Base-by-base conservation (phyloP, 2,797 vertebrate genomes). In the Balearica regulorum region DNA sequence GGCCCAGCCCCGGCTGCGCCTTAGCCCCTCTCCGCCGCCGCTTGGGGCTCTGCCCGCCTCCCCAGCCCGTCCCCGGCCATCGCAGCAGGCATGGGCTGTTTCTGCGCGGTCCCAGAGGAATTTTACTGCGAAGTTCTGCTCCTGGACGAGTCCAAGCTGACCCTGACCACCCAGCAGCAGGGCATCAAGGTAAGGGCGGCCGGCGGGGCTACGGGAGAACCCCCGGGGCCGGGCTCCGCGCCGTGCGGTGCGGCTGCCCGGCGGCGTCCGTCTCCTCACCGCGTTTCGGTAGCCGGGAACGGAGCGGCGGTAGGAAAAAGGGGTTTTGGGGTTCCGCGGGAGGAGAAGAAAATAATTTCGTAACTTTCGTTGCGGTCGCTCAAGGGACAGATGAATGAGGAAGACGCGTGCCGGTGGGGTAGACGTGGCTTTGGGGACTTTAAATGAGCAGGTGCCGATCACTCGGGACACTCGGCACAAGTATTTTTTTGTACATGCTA, bases 71-170 rank as follows among this genome's bases (percentile, higher is more conserved):
- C 44, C 8, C 29, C 69, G 57, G 54, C 57, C 79, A 13, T 61
- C 79, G 79, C 90, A 71, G 95, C 88, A 95, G 97, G 84, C 94
- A 99, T 99, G 98, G 98, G 98, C 92, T 99, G 98, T 70, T 99
- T 99, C 97, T 99, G 98, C 95, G 98, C 98, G 2, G 98, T 98
- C 49, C 98, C 98, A 61, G 99, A 99, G 95, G 99, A 99, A 97
- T 99, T 99, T 87, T 99, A 99, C 97, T 99, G 99, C 96, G 99
- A 99, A 97, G 98, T 99, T 97, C 94, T 99, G 96, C 98, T 99
- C 53, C 97, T 99, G 97, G 98, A 99, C 58, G 99, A 99, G 93
- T 98, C 98, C 82, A 99, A 99, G 97, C 97, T 99, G 93, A 98
- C 98, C 25, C 96, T 99, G 71, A 99, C 98, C 77, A 98, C 97